Percentiles rank a stretch among this genome's conserved stretches.
These are phyloP conservation scores for Periphyllus acericola DNA, from an alignment of 2,888 invertebrate genomes.

Conservation along the genomic window DNA sequence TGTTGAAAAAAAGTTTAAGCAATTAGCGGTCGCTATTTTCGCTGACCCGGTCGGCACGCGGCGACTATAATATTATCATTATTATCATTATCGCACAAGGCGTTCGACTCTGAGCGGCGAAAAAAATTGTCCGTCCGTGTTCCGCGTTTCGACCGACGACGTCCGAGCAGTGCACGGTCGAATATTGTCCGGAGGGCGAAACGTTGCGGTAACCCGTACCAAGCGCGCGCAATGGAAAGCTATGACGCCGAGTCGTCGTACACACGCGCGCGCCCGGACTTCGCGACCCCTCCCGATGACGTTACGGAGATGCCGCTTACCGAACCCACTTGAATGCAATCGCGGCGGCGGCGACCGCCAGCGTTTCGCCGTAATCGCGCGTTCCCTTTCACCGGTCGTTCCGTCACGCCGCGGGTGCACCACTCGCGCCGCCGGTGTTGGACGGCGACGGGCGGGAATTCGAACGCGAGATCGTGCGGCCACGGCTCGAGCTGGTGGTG, in stretches of 20 bases:
- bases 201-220: background rate
- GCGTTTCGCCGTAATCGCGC: constrained; percentile 25
- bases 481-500: background rate
- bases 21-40: too few relatives aligned
- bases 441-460: too few relatives aligned
- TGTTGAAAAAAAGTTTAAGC: too few relatives aligned
- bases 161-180: too few relatives aligned
- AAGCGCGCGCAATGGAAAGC: constrained; percentile 37
- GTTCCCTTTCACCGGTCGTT: constrained; percentile 54
- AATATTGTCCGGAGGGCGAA: background rate
- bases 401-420: background rate
- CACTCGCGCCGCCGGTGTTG: too few relatives aligned
- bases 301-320: constrained; percentile 45
- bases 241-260: constrained; percentile 16
- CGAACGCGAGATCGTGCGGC: too few relatives aligned
- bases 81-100: too few relatives aligned
- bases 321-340: constrained; percentile 20
- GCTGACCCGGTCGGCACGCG: too few relatives aligned
- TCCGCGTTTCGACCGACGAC: background rate
- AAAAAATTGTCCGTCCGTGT: background rate
- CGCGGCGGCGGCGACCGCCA: constrained; percentile 18
- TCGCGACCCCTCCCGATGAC: constrained; percentile 15
- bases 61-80: too few relatives aligned
- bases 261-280: too few relatives aligned
- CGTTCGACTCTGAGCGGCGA: background rate